A percentile compares a stretch with the other conserved stretches of the same genome.
Conservation (phyloP, 2,797 vertebrate species). For the Enteromius thamalakanensis region DNA sequence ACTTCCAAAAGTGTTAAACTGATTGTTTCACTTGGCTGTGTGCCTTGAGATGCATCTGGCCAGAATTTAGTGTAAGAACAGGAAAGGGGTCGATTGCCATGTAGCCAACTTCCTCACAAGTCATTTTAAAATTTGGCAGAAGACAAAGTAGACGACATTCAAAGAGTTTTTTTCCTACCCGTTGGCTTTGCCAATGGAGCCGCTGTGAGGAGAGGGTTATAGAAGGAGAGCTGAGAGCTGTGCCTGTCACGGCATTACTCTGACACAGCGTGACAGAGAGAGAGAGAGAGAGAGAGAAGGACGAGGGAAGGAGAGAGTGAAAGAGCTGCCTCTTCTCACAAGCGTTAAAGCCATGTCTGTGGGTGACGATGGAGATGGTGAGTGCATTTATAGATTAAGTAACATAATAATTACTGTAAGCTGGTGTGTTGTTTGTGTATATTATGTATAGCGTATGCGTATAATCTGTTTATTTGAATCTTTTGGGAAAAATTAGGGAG, state of each 20-base stretch:
- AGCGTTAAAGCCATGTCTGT: slow-evolving; percentile 66
- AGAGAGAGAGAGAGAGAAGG: slow-evolving; percentile 37
- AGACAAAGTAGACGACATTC: slow-evolving; percentile 23
- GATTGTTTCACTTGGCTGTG: slow-evolving; percentile 4
- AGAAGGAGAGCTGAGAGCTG: slow-evolving; percentile 59
- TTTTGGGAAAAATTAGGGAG: not conserved
- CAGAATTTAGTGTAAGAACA: slow-evolving; percentile 26
- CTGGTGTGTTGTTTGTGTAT: not conserved
- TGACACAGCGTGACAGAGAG: slow-evolving; percentile 51
- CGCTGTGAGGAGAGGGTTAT: slow-evolving; percentile 59
- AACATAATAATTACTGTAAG: not conserved
- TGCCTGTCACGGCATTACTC: slow-evolving; percentile 78
- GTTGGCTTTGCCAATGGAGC: slow-evolving; percentile 56
- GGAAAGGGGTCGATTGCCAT: slow-evolving; percentile 9
- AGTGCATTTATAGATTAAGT: slow-evolving; percentile 44
- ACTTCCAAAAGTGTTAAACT: slow-evolving; percentile 5
- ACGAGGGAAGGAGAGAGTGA: slow-evolving; percentile 47
- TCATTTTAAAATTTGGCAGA: slow-evolving; percentile 16
- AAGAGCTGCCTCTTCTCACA: slow-evolving; percentile 55
- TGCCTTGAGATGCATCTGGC: slow-evolving; percentile 3
- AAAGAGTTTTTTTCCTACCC: slow-evolving; percentile 25
- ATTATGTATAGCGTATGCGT: not conserved
- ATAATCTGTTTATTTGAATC: not conserved
- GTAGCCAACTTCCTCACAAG: slow-evolving; percentile 14
- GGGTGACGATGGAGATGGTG: slow-evolving; percentile 67